Evolutionary conservation across 2,113 vertebrate genomes (phyloP).

Genomic region (Amphilophus citrinellus): DNA sequence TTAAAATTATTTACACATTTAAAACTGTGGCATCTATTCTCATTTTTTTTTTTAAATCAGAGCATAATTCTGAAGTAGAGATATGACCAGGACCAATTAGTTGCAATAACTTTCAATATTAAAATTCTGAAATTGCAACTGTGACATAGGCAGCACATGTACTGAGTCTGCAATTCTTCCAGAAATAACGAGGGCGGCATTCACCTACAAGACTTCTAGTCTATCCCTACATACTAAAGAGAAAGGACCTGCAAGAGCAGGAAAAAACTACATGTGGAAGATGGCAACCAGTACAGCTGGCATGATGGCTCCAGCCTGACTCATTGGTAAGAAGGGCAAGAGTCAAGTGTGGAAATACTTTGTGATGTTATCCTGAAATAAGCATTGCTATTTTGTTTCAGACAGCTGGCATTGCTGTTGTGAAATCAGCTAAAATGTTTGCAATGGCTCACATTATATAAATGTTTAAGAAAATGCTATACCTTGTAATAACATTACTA

Average conservation of each 20-base stretch:
- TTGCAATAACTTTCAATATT: too few relatives aligned
- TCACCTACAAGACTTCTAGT: background rate
- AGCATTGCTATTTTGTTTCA: background rate
- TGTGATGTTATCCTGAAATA: background rate
- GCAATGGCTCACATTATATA: background rate
- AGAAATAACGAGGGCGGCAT: too few relatives aligned
- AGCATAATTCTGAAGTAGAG: background rate
- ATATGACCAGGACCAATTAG: background rate
- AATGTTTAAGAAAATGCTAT: background rate
- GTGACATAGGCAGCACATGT: too few relatives aligned
- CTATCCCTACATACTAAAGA: background rate
- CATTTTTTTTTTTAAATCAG: background rate
- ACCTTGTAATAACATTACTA: too few relatives aligned
- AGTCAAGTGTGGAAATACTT: background rate
- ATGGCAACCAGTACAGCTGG: background rate
- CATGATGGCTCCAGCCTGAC: background rate
- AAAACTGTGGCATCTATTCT: too few relatives aligned
- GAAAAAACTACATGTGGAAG: background rate
- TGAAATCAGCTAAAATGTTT: background rate
- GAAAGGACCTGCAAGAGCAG: background rate
- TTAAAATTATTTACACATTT: background rate
- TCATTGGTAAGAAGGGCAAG: background rate
- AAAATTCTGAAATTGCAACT: too few relatives aligned
- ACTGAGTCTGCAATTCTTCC: too few relatives aligned
- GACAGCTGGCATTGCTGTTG: background rate